These are phyloP conservation scores for Nyctalus aviator DNA, from an alignment of 2,797 vertebrate species.

Conservation along the genomic window DNA sequence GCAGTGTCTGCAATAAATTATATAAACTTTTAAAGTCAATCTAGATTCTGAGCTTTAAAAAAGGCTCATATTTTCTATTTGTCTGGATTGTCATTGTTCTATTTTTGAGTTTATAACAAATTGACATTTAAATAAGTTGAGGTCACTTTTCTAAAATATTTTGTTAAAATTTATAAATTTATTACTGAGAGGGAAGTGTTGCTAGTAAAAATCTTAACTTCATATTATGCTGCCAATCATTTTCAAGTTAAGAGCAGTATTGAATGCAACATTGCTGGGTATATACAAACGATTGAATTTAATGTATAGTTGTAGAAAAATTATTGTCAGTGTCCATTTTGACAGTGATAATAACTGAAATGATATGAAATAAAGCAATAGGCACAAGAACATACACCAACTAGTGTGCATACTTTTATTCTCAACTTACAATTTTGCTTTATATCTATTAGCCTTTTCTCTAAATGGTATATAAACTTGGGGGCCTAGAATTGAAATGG, in stretches of 20 bases:
- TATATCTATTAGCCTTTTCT: neutral
- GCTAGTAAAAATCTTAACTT: conserved; percentile 27
- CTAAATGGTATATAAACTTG: neutral
- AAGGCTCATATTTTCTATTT: conserved; percentile 17
- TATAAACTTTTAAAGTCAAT: conserved; percentile 38
- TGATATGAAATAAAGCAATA: conserved; percentile 32
- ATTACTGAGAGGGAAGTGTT: conserved; percentile 15
- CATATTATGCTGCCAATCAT: neutral
- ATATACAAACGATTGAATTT: neutral
- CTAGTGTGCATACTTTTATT: neutral
- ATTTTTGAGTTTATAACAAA: conserved; percentile 30
- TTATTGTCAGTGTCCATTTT: neutral
- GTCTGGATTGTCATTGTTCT: neutral
- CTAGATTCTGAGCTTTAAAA: neutral
- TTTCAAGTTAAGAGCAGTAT: conserved; percentile 15
- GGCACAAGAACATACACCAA: neutral
- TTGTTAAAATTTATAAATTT: conserved; percentile 54
- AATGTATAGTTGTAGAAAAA: neutral
- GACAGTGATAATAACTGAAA: no score
- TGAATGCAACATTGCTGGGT: neutral
- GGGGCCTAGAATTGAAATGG: neutral
- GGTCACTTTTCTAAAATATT: conserved; percentile 37
- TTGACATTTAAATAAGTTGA: conserved; percentile 48
- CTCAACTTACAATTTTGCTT: conserved; percentile 26
- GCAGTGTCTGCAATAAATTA: conserved; percentile 15